Base-by-base conservation (phyloP, 2,797 vertebrate genomes). In the Peromyscus melanophrys region DNA sequence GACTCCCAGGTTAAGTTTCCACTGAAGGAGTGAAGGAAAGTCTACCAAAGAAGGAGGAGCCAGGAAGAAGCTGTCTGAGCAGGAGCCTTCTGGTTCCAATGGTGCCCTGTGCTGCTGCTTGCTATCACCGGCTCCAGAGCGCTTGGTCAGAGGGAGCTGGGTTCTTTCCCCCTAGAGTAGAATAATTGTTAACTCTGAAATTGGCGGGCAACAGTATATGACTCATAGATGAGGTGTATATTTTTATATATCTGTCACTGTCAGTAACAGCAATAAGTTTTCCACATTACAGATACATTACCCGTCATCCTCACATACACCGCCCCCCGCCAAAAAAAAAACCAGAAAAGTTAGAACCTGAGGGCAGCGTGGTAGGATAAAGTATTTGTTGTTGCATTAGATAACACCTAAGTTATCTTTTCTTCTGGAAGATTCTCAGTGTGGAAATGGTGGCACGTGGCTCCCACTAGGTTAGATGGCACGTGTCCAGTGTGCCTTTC, bases 11-110 rank as follows among this genome's bases (percentile, higher is more conserved):
- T 98, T 97, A 97, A 96, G 97, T 97, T 97, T 97, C 82, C 52
- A 95, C 84, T 97, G 98, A 96, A 88, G 98, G 96, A 97, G 96
- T 98, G 93, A 97, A 98, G 98, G 97, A 97, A 97, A 97, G 81
- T 55, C 96, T 97, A 75, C 78, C 0, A 76, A 76, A 91, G 40
- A n/a, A n/a, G n/a, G 96, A 96, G 93, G 96, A 95, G 94, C 90
- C 91, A 93, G 80, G 96, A 96, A 89, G 95, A 83, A 76, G 89
- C 86, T 73, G 92, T 88, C 31, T 97, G 93, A 97, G 93, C 82
- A 91, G 92, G 90, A 92, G 81, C 69, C 90, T 97, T 95, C 97
- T 93, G 94, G 97, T 97, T 88, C 34, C 90, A 92, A 96, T 63
- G 11, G 80, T 89, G 78, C 93, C 95, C 95, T 97, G 97, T 25